These are phyloP conservation scores for Corythaeola cristata DNA, from an alignment of 2,113 vertebrate species.

Conservation along the genomic window DNA sequence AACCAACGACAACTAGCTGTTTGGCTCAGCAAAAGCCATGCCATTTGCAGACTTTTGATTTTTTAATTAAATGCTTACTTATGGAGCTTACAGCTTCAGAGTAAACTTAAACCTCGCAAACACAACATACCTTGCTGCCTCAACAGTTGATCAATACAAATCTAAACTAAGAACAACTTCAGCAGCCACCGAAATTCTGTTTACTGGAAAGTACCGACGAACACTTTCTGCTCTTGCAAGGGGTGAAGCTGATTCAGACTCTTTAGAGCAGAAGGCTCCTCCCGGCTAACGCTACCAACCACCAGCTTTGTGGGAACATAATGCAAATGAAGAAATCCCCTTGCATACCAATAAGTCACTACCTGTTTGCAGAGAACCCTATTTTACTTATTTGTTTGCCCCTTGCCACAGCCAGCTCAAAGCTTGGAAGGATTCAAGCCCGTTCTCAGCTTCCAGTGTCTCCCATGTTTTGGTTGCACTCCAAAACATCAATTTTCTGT, in stretches of 20 bases:
- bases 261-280: background rate
- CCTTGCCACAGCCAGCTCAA: background rate
- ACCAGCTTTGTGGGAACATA: background rate
- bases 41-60: background rate
- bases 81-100: background rate
- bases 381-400: background rate
- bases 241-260: background rate
- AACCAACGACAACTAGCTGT: background rate
- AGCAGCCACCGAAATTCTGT: background rate
- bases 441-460: background rate
- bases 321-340: slow-evolving; percentile 35
- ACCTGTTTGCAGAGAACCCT: background rate
- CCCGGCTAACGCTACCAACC: background rate
- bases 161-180: background rate
- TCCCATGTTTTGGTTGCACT: slow-evolving; percentile 52
- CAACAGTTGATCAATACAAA: background rate
- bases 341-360: slow-evolving; percentile 17
- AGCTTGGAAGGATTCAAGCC: slow-evolving; percentile 15
- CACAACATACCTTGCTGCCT: background rate
- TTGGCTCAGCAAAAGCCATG: background rate
- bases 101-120: background rate
- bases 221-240: background rate
- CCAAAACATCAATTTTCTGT: slow-evolving; percentile 69
- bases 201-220: background rate
- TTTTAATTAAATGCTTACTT: background rate